Evolutionary conservation across 2,888 invertebrate species (phyloP).

Genomic region (Lycophotia porphyrea): DNA sequence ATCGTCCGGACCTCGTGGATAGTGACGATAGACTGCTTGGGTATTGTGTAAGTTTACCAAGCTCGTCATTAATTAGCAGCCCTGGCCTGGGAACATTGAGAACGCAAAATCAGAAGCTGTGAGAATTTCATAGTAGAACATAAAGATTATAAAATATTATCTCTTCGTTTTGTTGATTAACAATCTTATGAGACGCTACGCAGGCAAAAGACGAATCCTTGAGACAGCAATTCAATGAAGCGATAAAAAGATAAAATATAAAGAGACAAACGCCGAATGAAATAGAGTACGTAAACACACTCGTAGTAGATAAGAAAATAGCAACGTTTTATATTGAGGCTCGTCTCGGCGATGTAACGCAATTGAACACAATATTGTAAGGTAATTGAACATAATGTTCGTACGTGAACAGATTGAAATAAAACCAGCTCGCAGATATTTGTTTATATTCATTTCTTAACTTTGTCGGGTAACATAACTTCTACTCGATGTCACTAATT

Average conservation of each 20-base stretch:
- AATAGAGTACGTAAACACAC: slow-evolving; percentile 10
- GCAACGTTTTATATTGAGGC: neutral
- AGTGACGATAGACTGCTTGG: neutral
- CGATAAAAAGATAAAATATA: slow-evolving; percentile 22
- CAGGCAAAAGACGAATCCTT: slow-evolving; percentile 15
- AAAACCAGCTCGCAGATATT: slow-evolving; percentile 8
- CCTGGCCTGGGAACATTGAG: neutral
- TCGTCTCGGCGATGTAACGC: slow-evolving; percentile 1
- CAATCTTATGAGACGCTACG: neutral
- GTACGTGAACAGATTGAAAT: slow-evolving; percentile 47
- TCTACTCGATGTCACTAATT: neutral
- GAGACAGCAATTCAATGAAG: slow-evolving; percentile 33
- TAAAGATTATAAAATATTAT: neutral
- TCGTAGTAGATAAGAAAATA: slow-evolving; percentile 9
- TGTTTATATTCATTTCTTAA: neutral
- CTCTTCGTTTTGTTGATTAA: neutral
- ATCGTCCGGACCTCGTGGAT: slow-evolving; percentile 12
- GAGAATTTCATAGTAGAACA: neutral
- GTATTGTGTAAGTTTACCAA: neutral
- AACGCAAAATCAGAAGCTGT: neutral
- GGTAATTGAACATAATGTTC: slow-evolving; percentile 29
- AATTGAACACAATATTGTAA: slow-evolving; percentile 27
- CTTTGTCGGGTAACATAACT: neutral
- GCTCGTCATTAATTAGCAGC: neutral
- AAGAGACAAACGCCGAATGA: slow-evolving; percentile 9